phyloP scores from a whole-genome alignment of 2,797 vertebrate species.

The Cephalopachus bancanus region DNA sequence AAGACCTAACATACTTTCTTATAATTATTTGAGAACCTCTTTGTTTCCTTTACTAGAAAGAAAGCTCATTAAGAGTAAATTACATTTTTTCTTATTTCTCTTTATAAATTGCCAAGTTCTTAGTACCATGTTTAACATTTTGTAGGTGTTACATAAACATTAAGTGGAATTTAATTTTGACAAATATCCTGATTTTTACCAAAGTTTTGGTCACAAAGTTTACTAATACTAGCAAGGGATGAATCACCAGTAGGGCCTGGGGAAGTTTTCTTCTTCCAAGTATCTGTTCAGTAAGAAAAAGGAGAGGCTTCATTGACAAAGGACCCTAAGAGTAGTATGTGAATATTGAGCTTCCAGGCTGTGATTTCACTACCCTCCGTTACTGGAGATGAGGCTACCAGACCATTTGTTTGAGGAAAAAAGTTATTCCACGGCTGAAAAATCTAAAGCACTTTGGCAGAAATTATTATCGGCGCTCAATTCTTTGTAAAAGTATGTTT shows the following conservation, averaged over 20 bases:
- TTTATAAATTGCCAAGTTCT: neutral
- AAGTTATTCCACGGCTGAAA: neutral
- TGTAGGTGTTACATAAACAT: neutral
- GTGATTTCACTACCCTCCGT: neutral
- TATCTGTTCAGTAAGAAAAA: neutral
- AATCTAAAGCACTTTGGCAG: neutral
- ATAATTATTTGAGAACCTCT: neutral
- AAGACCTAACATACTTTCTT: neutral
- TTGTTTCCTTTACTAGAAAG: neutral
- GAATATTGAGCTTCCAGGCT: neutral
- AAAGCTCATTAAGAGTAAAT: neutral
- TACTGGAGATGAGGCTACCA: neutral
- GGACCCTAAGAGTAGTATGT: neutral
- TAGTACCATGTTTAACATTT: neutral
- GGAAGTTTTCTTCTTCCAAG: neutral
- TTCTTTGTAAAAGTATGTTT: conserved; percentile 7
- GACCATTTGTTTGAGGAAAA: neutral
- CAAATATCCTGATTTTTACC: neutral
- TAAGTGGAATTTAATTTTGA: conserved; percentile 10
- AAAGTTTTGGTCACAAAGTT: neutral
- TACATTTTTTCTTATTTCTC: neutral
- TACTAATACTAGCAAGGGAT: neutral
- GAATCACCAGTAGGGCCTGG: neutral
- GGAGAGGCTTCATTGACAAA: neutral
- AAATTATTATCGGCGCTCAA: neutral